Evolutionary conservation across 2,113 vertebrate species (phyloP).

Genomic region (Camelus dromedarius): DNA sequence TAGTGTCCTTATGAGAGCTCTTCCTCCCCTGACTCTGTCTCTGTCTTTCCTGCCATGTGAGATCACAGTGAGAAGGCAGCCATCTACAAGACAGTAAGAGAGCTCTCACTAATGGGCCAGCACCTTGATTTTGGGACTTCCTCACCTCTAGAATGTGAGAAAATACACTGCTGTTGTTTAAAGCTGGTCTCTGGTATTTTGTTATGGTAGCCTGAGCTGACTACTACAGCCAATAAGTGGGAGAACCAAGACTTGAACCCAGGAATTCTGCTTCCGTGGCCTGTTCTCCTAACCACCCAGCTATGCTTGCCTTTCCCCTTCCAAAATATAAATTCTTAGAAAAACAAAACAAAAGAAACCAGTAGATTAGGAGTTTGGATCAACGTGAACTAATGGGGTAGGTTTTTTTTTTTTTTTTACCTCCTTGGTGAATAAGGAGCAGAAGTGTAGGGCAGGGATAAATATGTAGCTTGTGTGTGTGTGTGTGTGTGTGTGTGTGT

Average conservation of each 20-base stretch:
- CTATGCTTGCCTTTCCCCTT: not conserved
- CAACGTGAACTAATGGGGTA: not conserved
- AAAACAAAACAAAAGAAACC: not conserved
- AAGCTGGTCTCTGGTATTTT: not conserved
- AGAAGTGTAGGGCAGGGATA: not conserved
- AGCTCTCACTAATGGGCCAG: not conserved
- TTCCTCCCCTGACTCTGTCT: not conserved
- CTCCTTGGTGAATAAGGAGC: not conserved
- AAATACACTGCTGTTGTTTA: not conserved
- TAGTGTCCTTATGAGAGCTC: not conserved
- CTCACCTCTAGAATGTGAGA: not conserved
- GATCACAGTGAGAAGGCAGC: not conserved
- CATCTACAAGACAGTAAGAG: not conserved
- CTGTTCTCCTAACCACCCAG: not conserved
- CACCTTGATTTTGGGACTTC: not conserved
- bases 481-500: not conserved
- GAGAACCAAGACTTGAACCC: not conserved
- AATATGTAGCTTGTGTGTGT: not conserved
- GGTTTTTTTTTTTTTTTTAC: not conserved
- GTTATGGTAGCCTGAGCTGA: not conserved
- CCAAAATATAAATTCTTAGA: not conserved
- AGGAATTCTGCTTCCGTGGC: not conserved
- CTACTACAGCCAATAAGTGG: not conserved
- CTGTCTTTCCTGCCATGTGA: not conserved
- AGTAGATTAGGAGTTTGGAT: not conserved